These are phyloP conservation scores for Connochaetes taurinus DNA, from an alignment of 2,113 vertebrate genomes.

Conservation along the genomic window DNA sequence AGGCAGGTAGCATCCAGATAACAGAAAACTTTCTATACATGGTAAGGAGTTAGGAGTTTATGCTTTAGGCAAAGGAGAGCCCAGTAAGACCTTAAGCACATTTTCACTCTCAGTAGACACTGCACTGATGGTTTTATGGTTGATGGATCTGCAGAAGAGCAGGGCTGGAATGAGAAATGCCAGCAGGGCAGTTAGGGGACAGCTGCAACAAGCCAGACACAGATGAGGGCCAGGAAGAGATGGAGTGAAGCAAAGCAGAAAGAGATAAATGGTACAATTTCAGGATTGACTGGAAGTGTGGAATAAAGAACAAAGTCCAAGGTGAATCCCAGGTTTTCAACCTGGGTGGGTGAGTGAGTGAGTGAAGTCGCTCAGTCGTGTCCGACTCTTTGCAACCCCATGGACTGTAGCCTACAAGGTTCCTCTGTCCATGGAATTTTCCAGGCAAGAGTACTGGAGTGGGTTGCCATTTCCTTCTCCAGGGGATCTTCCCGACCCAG, in stretches of 20 bases:
- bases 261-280: neutral
- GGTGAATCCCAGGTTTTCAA: neutral
- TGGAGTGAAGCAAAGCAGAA: neutral
- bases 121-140: neutral
- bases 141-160: neutral
- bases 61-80: neutral
- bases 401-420: no score
- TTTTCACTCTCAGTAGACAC: neutral
- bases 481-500: no score
- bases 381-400: no score
- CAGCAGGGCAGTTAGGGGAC: neutral
- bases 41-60: neutral
- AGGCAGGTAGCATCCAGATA: neutral
- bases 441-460: no score
- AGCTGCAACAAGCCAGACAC: neutral
- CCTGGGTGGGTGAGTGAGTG: neutral
- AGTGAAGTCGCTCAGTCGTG: no score
- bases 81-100: neutral
- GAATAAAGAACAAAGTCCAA: neutral
- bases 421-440: no score
- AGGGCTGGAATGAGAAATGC: neutral
- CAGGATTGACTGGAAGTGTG: neutral
- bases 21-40: neutral
- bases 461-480: no score
- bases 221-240: neutral